These are phyloP conservation scores for Stenodera caucasica DNA, from an alignment of 2,888 invertebrate species.

Conservation along the genomic window DNA sequence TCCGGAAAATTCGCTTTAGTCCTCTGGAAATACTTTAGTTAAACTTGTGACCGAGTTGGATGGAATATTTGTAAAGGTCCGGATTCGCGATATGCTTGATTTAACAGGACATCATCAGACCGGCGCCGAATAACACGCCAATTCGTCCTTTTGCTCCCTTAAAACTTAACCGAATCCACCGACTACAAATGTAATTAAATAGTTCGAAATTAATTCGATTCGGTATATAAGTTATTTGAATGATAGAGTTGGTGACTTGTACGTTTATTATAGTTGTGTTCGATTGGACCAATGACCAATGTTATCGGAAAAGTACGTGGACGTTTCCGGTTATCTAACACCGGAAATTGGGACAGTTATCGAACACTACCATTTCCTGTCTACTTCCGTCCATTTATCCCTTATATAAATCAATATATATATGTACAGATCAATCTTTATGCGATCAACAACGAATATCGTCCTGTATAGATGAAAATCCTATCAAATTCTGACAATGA, in stretches of 20 bases:
- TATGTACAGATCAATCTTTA: slow-evolving; percentile 34
- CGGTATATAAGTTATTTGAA: no score
- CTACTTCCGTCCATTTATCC: slow-evolving; percentile 44
- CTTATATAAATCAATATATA: slow-evolving; percentile 35
- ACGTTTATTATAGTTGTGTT: no score
- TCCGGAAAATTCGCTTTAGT: neutral
- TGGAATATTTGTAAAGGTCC: neutral
- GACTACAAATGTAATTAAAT: no score
- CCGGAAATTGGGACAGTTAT: slow-evolving; percentile 53
- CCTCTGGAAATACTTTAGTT: neutral
- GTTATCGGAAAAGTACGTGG: slow-evolving; percentile 46
- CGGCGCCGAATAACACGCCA: neutral
- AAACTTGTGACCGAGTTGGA: neutral
- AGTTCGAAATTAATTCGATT: no score
- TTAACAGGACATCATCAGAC: neutral
- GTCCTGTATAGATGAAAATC: slow-evolving; percentile 22
- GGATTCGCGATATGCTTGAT: neutral
- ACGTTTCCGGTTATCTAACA: slow-evolving; percentile 48
- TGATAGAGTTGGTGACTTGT: no score
- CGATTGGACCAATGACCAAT: slow-evolving; percentile 43
- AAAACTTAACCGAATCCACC: neutral
- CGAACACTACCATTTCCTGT: slow-evolving; percentile 51
- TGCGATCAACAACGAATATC: slow-evolving; percentile 16
- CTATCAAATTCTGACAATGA: slow-evolving; percentile 26
- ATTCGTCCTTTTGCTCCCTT: neutral